Conservation (phyloP, 2,888 invertebrate genomes). For the Linyphia triangularis region DNA sequence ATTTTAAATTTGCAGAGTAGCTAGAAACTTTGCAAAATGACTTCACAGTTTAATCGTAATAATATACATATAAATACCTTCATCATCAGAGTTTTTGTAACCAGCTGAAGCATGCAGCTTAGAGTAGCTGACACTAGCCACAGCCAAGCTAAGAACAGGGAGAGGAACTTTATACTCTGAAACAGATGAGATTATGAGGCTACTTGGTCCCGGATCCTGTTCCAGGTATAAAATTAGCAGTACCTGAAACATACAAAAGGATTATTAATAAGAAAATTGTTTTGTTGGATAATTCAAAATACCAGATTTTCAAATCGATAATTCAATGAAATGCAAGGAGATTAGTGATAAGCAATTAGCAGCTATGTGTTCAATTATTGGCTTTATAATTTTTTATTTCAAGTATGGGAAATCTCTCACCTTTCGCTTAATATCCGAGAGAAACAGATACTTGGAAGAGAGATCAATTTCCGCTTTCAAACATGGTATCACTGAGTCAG, state of each 20-base stretch:
- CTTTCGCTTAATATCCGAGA: slow-evolving; percentile 92
- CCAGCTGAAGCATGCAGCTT: slow-evolving; percentile 70
- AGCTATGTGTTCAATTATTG: too few species aligned
- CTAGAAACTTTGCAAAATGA: slow-evolving; percentile 34
- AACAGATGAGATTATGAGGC: slow-evolving; percentile 79
- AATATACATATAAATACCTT: slow-evolving; percentile 78
- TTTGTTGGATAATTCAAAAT: too few species aligned
- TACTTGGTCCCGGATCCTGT: slow-evolving; percentile 78
- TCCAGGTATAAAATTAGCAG: slow-evolving; percentile 39
- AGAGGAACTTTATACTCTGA: slow-evolving; percentile 93
- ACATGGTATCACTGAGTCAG: slow-evolving; percentile 79
- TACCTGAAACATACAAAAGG: slow-evolving; percentile 24
- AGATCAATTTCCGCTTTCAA: slow-evolving; percentile 91
- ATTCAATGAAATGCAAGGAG: too few species aligned
- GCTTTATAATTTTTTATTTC: too few species aligned
- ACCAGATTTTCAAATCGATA: too few species aligned
- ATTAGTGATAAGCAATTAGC: too few species aligned
- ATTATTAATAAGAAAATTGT: neutral
- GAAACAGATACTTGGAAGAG: slow-evolving; percentile 90
- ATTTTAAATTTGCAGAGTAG: neutral
- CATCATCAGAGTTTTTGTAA: slow-evolving; percentile 76
- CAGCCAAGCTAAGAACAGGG: slow-evolving; percentile 92
- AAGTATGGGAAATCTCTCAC: slow-evolving; percentile 79
- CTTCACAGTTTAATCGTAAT: slow-evolving; percentile 77
- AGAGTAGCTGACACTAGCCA: slow-evolving; percentile 85